Percentiles rank a stretch among this genome's conserved stretches.
These are phyloP conservation scores for Andrena trimmerana DNA, from an alignment of 2,888 invertebrate genomes.

Conservation along the genomic window DNA sequence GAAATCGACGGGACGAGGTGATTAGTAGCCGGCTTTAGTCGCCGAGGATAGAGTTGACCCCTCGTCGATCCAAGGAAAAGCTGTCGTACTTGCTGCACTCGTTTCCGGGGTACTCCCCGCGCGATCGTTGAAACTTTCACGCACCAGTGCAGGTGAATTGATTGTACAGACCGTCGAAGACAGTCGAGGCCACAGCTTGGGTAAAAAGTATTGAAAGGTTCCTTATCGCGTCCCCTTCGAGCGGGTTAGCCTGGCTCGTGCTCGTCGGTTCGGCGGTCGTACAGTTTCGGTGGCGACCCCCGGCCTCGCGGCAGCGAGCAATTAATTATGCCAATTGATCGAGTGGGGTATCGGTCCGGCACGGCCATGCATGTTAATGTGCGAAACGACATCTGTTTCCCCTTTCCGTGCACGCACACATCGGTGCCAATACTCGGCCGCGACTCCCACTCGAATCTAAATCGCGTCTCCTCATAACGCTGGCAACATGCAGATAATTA, in stretches of 20 bases:
- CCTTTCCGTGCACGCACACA: constrained; percentile 34
- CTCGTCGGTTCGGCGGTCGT: constrained; percentile 60
- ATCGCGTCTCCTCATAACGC: constrained; percentile 18
- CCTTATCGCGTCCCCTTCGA: constrained; percentile 7
- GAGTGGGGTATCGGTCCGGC: constrained; percentile 72
- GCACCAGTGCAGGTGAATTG: not conserved
- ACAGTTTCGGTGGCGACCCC: constrained; percentile 54
- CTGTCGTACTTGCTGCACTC: not conserved
- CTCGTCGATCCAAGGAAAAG: not conserved
- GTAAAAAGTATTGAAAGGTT: no score
- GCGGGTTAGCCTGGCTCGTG: constrained; percentile 66
- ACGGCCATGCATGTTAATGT: constrained; percentile 77
- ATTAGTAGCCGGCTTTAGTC: not conserved
- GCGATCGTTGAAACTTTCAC: no score
- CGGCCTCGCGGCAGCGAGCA: constrained; percentile 61
- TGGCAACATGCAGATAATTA: constrained; percentile 26
- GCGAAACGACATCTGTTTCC: constrained; percentile 77
- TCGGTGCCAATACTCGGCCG: not conserved
- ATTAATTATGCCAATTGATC: constrained; percentile 81
- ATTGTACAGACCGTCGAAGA: no score
- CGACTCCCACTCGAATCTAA: not conserved
- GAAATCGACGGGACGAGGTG: constrained; percentile 3
- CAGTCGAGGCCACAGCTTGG: no score
- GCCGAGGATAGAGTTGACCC: not conserved
- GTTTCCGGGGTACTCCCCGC: not conserved